Conservation (phyloP, 2,797 vertebrate genomes). For the Myotis myotis region DNA sequence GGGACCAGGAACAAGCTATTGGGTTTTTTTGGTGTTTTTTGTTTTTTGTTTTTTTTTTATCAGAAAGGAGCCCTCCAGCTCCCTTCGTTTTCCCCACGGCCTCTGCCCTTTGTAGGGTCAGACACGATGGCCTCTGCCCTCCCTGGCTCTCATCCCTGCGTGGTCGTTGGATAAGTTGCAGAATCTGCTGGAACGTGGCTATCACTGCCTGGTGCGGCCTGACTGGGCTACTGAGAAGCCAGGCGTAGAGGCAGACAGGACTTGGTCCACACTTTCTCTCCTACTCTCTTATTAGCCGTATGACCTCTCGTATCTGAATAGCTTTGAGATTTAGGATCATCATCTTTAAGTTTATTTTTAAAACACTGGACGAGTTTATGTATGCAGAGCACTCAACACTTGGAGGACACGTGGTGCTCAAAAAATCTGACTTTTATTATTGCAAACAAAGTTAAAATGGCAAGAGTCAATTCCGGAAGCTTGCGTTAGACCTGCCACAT, state of each 20-base stretch:
- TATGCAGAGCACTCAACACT: background rate
- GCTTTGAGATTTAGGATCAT: background rate
- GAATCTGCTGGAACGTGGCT: background rate
- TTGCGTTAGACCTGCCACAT: rapidly evolving
- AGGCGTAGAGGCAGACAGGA: background rate
- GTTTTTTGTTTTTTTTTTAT: background rate
- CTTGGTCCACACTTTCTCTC: background rate
- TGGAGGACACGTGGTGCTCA: background rate
- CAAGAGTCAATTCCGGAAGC: background rate
- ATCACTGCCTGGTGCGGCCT: too few relatives aligned
- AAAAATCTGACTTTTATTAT: background rate
- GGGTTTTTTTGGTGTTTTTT: too few relatives aligned
- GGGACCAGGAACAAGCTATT: background rate
- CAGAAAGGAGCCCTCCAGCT: too few relatives aligned
- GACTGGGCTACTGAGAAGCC: background rate
- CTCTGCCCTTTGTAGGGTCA: background rate
- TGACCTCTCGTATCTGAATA: background rate
- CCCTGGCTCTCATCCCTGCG: background rate
- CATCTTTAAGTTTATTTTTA: background rate
- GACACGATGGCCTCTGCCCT: background rate
- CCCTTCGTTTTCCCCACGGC: rapidly evolving
- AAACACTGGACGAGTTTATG: background rate
- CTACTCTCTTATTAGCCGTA: background rate
- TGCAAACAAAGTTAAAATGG: background rate
- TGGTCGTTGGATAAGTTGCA: background rate